Evolutionary conservation across 2,888 invertebrate genomes (phyloP).

Genomic region (Plutella xylostella): DNA sequence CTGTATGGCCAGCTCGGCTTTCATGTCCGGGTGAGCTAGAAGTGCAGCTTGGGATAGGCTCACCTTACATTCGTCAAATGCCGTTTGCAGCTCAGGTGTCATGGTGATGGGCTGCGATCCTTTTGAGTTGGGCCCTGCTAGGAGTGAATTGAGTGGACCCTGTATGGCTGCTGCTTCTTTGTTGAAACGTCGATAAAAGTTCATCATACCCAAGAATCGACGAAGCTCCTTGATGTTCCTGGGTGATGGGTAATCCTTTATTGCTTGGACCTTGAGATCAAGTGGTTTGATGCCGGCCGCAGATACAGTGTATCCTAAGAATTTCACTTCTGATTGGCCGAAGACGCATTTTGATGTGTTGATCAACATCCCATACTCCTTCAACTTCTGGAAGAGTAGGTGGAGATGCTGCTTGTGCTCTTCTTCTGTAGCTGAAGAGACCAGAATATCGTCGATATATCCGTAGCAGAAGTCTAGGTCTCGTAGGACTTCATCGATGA

Average conservation of each 20-base stretch:
- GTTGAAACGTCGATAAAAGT: constrained; percentile 8
- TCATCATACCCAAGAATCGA: constrained; percentile 16
- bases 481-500: constrained; percentile 26
- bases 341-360: constrained; percentile 4
- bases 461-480: constrained; percentile 28
- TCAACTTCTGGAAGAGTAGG: constrained; percentile 16
- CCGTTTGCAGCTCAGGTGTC: constrained; percentile 6
- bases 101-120: background rate
- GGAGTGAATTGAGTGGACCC: background rate
- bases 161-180: background rate
- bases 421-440: constrained; percentile 15
- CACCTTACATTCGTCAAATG: background rate
- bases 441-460: constrained; percentile 29
- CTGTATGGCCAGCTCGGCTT: background rate
- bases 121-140: background rate
- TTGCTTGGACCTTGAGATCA: constrained; percentile 11
- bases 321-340: background rate
- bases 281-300: constrained; percentile 67
- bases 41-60: background rate
- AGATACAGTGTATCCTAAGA: constrained; percentile 66
- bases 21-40: background rate
- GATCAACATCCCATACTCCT: background rate
- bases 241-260: constrained; percentile 13
- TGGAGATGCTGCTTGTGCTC: constrained; percentile 24
- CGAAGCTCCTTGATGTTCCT: constrained; percentile 13